These are phyloP conservation scores for Achlya flavicornis DNA, from an alignment of 2,888 invertebrate species.

Conservation along the genomic window DNA sequence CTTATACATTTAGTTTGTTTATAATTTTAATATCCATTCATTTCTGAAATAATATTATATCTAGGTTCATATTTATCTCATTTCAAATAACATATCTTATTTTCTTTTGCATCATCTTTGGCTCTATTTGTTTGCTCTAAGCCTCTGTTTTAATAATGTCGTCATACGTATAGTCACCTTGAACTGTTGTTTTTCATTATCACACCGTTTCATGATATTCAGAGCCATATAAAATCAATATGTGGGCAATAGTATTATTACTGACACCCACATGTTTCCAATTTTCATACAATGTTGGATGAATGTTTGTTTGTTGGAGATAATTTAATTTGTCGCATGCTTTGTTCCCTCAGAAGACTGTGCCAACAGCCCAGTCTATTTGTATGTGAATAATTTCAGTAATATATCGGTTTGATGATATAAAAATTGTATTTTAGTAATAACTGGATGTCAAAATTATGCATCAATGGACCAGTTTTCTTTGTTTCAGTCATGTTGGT, in stretches of 20 bases:
- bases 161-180: background rate
- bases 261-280: slow-evolving; percentile 45
- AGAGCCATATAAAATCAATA: slow-evolving; percentile 30
- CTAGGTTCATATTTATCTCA: background rate
- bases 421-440: slow-evolving; percentile 37
- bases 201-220: slow-evolving; percentile 15
- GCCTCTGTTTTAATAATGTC: background rate
- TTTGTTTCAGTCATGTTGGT: background rate
- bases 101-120: background rate
- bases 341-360: slow-evolving; percentile 56
- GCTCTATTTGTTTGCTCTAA: background rate
- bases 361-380: slow-evolving; percentile 66
- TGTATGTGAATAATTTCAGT: slow-evolving; percentile 50
- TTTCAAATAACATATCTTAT: background rate
- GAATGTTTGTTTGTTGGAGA: slow-evolving; percentile 37
- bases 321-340: slow-evolving; percentile 61
- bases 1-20: background rate
- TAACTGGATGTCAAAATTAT: background rate
- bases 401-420: slow-evolving; percentile 50
- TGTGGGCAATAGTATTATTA: slow-evolving; percentile 16
- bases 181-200: slow-evolving; percentile 23
- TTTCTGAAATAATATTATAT: background rate
- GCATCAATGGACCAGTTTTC: background rate
- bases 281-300: slow-evolving; percentile 54
- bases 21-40: background rate